Conservation (phyloP, 2,888 invertebrate genomes). For the Lithophane semibrunnea region DNA sequence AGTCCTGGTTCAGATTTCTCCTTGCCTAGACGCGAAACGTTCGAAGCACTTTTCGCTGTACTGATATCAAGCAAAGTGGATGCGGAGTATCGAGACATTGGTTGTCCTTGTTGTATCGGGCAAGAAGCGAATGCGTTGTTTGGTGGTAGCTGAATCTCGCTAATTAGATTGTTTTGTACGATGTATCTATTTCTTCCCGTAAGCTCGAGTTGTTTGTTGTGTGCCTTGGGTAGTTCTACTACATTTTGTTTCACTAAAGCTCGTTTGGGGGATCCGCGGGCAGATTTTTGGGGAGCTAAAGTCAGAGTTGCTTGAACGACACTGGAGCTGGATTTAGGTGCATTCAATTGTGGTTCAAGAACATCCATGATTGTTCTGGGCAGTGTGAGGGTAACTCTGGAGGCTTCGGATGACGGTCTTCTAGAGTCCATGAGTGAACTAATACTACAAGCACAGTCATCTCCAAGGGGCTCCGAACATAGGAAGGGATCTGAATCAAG, state of each 20-base stretch:
- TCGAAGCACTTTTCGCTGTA: constrained; percentile 77
- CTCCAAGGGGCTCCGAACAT: constrained; percentile 87
- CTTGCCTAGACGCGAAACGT: constrained; percentile 77
- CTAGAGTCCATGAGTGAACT: constrained; percentile 92
- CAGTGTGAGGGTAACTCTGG: constrained; percentile 89
- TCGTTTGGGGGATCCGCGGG: constrained; percentile 86
- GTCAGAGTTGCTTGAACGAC: constrained; percentile 92
- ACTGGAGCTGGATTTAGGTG: constrained; percentile 86
- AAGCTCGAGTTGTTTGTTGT: constrained; percentile 86
- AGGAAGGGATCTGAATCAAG: constrained; percentile 89
- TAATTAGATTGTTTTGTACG: constrained; percentile 89
- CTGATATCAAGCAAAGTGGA: constrained; percentile 90
- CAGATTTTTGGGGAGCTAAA: constrained; percentile 91
- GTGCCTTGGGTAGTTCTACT: constrained; percentile 82
- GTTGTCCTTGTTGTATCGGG: constrained; percentile 86
- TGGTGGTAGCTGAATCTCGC: constrained; percentile 87
- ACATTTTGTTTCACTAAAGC: constrained; percentile 87
- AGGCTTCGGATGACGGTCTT: constrained; percentile 90
- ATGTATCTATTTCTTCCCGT: constrained; percentile 89
- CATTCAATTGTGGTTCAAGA: constrained; percentile 90
- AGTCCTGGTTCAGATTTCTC: constrained; percentile 77
- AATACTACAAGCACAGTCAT: constrained; percentile 93
- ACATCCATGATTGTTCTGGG: constrained; percentile 89
- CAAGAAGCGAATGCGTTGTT: constrained; percentile 85
- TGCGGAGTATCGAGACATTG: constrained; percentile 91